Conservation (phyloP, 1,140 invertebrate genomes). For the Magallana angulata region DNA sequence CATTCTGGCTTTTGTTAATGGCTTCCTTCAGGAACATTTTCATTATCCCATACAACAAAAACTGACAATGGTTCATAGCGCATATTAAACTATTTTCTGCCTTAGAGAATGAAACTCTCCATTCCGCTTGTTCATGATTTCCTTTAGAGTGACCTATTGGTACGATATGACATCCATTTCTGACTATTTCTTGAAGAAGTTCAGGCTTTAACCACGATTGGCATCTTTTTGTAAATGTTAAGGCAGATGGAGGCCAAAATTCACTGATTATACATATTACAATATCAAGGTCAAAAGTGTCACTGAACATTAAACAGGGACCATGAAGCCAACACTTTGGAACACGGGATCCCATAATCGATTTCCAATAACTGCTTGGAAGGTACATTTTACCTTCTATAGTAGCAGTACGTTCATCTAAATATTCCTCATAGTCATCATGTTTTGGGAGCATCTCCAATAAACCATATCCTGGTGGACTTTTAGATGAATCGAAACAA, state of each 20-base stretch:
- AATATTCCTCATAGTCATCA: too few species aligned
- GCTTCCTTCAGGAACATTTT: constrained; percentile 36
- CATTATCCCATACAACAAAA: constrained; percentile 35
- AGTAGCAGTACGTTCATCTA: background rate
- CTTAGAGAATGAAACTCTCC: constrained; percentile 43
- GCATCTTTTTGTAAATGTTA: background rate
- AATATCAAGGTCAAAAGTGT: background rate
- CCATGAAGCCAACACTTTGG: background rate
- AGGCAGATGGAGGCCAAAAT: background rate
- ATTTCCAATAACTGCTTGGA: background rate
- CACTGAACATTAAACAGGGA: background rate
- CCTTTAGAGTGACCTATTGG: background rate
- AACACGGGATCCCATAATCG: background rate
- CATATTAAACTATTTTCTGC: constrained; percentile 32
- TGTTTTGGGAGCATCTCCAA: background rate
- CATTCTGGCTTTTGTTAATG: background rate
- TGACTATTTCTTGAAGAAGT: background rate
- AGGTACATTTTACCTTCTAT: background rate
- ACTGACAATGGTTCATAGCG: constrained; percentile 42
- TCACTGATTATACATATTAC: background rate
- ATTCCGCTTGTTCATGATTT: background rate
- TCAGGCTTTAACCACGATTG: background rate
- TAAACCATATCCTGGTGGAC: background rate
- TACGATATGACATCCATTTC: constrained; percentile 30
- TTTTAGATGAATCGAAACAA: background rate